Percentiles rank a stretch among this genome's conserved stretches.
phyloP scores from a whole-genome alignment of 2,888 invertebrate species.

The Monopis laevigella region DNA sequence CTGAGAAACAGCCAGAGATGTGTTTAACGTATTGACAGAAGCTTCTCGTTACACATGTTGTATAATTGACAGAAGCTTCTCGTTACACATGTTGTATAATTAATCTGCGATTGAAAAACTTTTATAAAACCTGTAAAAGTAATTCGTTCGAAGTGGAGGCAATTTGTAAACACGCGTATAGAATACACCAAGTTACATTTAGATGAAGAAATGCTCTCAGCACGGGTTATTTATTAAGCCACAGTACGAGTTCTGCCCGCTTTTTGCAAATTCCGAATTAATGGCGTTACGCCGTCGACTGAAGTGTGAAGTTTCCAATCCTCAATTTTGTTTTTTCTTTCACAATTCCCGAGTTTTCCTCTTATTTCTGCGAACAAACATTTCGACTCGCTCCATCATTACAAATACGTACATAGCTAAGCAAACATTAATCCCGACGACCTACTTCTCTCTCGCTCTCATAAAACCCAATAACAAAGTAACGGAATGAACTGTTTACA shows the following conservation, averaged over 20 bases:
- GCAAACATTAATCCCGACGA: slow-evolving; percentile 7
- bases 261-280: slow-evolving; percentile 19
- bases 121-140: slow-evolving; percentile 5
- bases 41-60: neutral
- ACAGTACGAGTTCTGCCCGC: slow-evolving; percentile 2
- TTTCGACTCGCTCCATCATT: slow-evolving; percentile 1
- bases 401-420: slow-evolving; percentile 1
- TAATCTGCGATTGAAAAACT: slow-evolving; percentile 12
- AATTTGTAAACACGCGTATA: slow-evolving; percentile 7
- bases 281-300: slow-evolving; percentile 18
- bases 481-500: slow-evolving; percentile 44
- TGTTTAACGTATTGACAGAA: slow-evolving; percentile 6
- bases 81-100: slow-evolving; percentile 1
- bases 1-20: slow-evolving; percentile 1
- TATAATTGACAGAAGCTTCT: slow-evolving; percentile 6
- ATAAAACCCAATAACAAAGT: slow-evolving; percentile 14
- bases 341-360: neutral
- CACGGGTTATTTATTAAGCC: slow-evolving; percentile 22
- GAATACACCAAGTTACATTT: slow-evolving; percentile 6
- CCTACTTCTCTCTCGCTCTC: neutral
- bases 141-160: slow-evolving; percentile 5
- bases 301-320: slow-evolving; percentile 10
- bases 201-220: slow-evolving; percentile 31
- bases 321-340: slow-evolving; percentile 8
- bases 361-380: neutral